Evolutionary conservation across 2,797 vertebrate species (phyloP).

Genomic region (Otolemur crassicaudatus): DNA sequence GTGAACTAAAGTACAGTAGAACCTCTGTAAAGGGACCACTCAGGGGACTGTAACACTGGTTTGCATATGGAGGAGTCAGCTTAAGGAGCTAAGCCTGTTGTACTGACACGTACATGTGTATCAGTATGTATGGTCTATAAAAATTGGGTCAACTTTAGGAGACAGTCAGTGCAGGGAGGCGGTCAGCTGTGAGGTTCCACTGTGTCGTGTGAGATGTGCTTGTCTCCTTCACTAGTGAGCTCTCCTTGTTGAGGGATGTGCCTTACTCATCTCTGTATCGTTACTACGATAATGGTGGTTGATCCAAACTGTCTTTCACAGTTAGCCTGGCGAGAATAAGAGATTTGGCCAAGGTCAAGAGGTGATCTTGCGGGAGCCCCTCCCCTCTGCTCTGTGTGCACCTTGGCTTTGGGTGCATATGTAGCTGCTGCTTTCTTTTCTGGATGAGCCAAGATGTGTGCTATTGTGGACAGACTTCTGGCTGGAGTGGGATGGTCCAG

Average conservation of each 20-base stretch:
- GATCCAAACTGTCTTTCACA: fast-evolving
- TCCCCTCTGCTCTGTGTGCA: not conserved
- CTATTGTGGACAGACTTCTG: not conserved
- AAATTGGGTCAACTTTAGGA: too few species aligned
- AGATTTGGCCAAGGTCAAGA: not conserved
- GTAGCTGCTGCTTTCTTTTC: not conserved
- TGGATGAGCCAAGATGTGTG: not conserved
- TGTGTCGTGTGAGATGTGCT: fast-evolving
- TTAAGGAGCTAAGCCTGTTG: too few species aligned
- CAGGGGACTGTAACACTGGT: too few species aligned
- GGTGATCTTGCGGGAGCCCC: too few species aligned
- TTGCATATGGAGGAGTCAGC: too few species aligned
- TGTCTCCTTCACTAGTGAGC: not conserved
- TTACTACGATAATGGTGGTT: not conserved
- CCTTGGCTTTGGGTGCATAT: not conserved
- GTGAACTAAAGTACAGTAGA: not conserved
- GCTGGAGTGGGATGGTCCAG: not conserved
- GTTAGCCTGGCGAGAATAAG: not conserved
- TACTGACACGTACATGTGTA: too few species aligned
- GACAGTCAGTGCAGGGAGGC: too few species aligned
- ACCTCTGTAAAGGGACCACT: too few species aligned
- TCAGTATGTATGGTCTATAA: too few species aligned
- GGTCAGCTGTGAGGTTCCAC: too few species aligned
- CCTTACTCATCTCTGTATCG: not conserved
- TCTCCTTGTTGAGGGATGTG: fast-evolving